Evolutionary conservation across 2,797 vertebrate genomes (phyloP).

Genomic region (Gallinago stenura): DNA sequence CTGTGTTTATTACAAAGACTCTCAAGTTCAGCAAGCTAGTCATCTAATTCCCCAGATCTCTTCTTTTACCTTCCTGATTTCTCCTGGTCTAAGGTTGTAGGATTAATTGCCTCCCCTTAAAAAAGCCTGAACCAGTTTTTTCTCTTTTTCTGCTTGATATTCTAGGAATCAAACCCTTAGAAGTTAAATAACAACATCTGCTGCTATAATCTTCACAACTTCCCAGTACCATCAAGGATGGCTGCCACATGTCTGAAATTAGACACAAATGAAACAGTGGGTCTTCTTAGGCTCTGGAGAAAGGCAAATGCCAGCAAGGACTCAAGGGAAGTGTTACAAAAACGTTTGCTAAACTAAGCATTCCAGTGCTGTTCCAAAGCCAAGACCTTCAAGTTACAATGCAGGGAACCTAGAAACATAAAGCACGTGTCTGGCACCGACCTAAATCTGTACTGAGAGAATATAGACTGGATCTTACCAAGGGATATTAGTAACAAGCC

Average conservation of each 20-base stretch:
- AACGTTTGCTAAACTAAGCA: neutral
- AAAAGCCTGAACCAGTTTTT: neutral
- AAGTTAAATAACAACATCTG: constrained; percentile 30
- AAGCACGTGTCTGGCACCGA: neutral
- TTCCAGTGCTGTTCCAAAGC: neutral
- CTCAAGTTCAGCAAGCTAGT: neutral
- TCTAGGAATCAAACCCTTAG: neutral
- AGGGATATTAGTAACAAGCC: neutral
- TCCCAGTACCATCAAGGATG: neutral
- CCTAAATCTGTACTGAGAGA: constrained; percentile 10
- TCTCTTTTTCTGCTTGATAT: neutral
- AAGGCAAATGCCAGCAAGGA: neutral
- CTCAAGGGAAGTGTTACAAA: constrained; percentile 19
- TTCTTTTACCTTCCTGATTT: neutral
- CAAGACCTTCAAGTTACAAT: neutral
- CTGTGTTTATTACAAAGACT: neutral
- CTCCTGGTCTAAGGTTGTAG: neutral
- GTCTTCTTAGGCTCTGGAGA: neutral
- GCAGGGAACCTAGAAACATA: constrained; percentile 7
- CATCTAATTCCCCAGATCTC: neutral
- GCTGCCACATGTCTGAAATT: constrained; percentile 38
- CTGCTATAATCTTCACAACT: neutral
- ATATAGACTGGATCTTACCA: neutral
- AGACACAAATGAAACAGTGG: neutral
- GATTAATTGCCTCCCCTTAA: neutral